Evolutionary conservation across 2,888 invertebrate species (phyloP).

Genomic region (Catocala nupta): DNA sequence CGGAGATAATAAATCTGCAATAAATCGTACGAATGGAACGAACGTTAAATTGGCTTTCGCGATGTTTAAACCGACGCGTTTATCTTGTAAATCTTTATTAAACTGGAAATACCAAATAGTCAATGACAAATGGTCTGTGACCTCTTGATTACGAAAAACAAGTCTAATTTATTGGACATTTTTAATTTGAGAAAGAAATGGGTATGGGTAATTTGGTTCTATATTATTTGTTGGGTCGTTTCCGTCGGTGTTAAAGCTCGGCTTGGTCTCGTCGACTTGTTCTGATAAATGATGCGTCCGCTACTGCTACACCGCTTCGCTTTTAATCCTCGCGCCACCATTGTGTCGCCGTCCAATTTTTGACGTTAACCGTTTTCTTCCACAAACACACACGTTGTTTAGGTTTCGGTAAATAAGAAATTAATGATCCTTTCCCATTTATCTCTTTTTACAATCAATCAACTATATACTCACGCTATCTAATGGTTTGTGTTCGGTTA

Average conservation of each 20-base stretch:
- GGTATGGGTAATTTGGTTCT: constrained; percentile 38
- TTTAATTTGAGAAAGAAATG: constrained; percentile 41
- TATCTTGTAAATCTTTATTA: constrained; percentile 39
- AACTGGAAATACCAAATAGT: constrained; percentile 34
- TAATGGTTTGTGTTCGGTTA: constrained; percentile 61
- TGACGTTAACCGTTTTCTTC: constrained; percentile 79
- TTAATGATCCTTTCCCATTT: constrained; percentile 74
- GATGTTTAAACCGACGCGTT: constrained; percentile 22
- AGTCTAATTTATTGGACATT: constrained; percentile 41
- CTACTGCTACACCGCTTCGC: constrained; percentile 84
- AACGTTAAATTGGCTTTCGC: constrained; percentile 32
- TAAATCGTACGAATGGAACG: constrained; percentile 24
- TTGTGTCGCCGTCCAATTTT: constrained; percentile 82
- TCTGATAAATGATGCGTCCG: constrained; percentile 84
- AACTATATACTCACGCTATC: constrained; percentile 61
- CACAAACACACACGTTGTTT: constrained; percentile 73
- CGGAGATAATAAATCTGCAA: constrained; percentile 35
- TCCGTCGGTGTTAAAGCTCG: constrained; percentile 67
- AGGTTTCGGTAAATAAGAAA: constrained; percentile 76
- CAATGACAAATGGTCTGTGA: constrained; percentile 44
- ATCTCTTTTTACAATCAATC: constrained; percentile 77
- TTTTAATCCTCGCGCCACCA: constrained; percentile 82
- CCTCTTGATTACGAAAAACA: constrained; percentile 41
- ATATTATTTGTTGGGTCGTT: constrained; percentile 58
- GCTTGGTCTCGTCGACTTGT: constrained; percentile 59